These are phyloP conservation scores for Macrochelys suwanniensis DNA, from an alignment of 2,797 vertebrate species.

Conservation along the genomic window DNA sequence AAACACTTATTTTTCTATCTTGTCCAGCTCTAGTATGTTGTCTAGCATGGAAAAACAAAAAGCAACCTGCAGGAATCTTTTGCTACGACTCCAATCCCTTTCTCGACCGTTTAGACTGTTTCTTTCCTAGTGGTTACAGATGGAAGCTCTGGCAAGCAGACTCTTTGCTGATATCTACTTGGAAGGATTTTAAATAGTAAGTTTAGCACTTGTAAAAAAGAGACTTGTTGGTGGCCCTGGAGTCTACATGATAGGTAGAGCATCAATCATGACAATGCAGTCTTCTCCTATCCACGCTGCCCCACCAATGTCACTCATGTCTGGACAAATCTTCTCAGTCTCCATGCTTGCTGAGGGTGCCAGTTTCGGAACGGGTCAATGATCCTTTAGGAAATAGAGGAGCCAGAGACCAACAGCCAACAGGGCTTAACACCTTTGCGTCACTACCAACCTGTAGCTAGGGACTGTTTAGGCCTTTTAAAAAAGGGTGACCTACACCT, in stretches of 20 bases:
- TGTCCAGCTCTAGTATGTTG: background rate
- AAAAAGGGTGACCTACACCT: background rate
- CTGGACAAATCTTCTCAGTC: background rate
- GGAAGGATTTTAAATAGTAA: background rate
- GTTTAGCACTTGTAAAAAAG: background rate
- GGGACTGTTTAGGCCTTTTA: background rate
- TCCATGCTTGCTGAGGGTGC: background rate
- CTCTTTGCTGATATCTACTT: background rate
- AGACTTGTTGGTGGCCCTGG: background rate
- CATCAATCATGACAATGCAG: background rate
- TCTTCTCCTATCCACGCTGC: background rate
- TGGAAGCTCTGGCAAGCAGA: background rate
- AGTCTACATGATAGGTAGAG: background rate
- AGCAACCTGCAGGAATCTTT: background rate
- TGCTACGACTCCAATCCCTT: background rate
- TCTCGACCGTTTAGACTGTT: background rate
- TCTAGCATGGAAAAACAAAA: background rate
- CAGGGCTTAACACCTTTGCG: background rate
- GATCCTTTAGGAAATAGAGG: background rate
- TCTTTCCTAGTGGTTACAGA: background rate
- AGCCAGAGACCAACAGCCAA: background rate
- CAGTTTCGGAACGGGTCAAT: background rate
- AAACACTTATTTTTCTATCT: background rate
- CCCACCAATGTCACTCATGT: background rate
- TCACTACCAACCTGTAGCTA: background rate